A percentile compares a stretch with the other conserved stretches of the same genome.
Evolutionary conservation across 1,140 invertebrate species (phyloP).

Genomic region (Lamellibrachia luymesi): DNA sequence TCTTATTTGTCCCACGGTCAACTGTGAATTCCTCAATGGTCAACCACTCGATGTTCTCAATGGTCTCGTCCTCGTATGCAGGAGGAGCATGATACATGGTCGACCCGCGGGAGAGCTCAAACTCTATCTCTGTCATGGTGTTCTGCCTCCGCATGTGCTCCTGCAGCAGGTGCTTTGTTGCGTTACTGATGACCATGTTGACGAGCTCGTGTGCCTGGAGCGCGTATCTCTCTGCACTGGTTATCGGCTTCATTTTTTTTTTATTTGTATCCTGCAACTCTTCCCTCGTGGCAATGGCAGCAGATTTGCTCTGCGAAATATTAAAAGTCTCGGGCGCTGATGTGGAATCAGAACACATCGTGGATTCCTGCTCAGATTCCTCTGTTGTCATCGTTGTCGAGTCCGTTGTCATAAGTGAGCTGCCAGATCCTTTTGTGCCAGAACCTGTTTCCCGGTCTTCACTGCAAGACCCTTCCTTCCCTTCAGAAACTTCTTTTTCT

Average conservation of each 20-base stretch:
- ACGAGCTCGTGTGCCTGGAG: slow-evolving; percentile 40
- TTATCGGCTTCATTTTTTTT: neutral
- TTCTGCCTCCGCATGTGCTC: slow-evolving; percentile 14
- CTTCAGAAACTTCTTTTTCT: neutral
- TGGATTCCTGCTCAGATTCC: neutral
- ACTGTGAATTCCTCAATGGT: slow-evolving; percentile 48
- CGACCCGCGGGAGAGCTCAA: slow-evolving; percentile 37
- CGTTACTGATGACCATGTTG: slow-evolving; percentile 40
- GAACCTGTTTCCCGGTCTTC: neutral
- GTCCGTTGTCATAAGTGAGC: neutral
- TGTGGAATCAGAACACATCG: neutral
- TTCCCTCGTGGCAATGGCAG: neutral
- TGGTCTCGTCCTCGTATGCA: slow-evolving; percentile 45
- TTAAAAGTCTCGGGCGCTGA: neutral
- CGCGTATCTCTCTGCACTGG: slow-evolving; percentile 33
- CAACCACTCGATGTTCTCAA: slow-evolving; percentile 54
- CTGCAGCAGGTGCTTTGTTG: slow-evolving; percentile 45
- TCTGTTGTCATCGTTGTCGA: neutral
- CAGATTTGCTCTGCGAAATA: neutral
- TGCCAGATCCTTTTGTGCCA: neutral
- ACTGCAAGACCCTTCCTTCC: neutral
- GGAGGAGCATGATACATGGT: slow-evolving; percentile 27
- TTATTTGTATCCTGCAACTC: no score
- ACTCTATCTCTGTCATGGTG: neutral
- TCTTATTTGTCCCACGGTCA: slow-evolving; percentile 48